Base-by-base conservation (phyloP, 1,140 invertebrate genomes). In the Cyclina sinensis region DNA sequence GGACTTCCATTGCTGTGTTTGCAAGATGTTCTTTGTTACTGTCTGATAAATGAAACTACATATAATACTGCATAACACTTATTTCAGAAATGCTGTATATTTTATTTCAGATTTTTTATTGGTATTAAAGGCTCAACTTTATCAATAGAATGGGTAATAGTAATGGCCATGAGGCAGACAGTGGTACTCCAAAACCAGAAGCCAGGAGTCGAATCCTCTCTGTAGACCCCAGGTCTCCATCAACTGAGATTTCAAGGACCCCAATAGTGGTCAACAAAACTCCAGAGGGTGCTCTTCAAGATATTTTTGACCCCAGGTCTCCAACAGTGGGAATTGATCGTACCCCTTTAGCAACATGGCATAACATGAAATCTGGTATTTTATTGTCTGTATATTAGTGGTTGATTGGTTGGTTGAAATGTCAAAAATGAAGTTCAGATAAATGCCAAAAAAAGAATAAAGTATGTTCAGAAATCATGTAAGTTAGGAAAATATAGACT, bases 261-360 rank as follows among this genome's bases (percentile, higher is more conserved):
- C 90, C 90, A 9, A 91, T 91, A 24, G 54, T 80, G 24, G 88
- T 91, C 14, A 51, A 88, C 30, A 87, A 89, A 30, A 89, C 90
- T 24, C 81, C 86, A 18, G 74, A 88, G 24, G 76, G 39, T 18
- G 7, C 57, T 18, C 32, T 85, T 0, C 39, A 84, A 9, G 82
- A 76, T 14, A n/a, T 39, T 30, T 32, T 83, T 14, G 90, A 91
- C 27, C 90, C 90, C 21, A 54, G 90, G 14, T 91, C 90, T 12
- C 90, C 90, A 21, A 88, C 90, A 18, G 74, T 57, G 27, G 90
- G 90, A 21, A 91, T 91, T 68, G 82, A 54, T 32, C 30, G 89
- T 14, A 91, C 90, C 30, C 90, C 90, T 39, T 80, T 91, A 0
- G 32, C 81, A 54, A 21, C 39, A n/a, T 39, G 51, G 21, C 46